A percentile compares a stretch with the other conserved stretches of the same genome.
These are phyloP conservation scores for Karalla daura DNA, from an alignment of 2,797 vertebrate species.

Conservation along the genomic window DNA sequence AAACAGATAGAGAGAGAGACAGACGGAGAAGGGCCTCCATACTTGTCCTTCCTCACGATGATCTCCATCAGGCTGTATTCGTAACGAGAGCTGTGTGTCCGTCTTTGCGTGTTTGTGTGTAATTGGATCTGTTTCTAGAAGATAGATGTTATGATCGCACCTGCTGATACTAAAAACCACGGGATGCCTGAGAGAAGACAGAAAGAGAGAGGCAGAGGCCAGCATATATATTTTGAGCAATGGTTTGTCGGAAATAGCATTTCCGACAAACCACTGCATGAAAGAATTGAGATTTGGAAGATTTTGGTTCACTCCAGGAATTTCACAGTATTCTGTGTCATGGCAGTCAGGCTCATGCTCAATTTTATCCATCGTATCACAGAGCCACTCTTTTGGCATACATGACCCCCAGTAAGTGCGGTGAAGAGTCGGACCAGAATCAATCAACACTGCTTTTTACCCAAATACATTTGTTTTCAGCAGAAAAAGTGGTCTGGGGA, in stretches of 20 bases:
- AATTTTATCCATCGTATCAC: neutral
- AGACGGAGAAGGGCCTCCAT: conserved; percentile 8
- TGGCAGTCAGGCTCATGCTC: no score
- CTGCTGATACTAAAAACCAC: conserved; percentile 46
- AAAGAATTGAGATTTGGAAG: neutral
- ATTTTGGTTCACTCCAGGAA: neutral
- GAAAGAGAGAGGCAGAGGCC: neutral
- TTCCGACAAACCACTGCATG: no score
- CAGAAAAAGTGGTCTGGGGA: no score
- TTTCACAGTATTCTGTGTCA: neutral
- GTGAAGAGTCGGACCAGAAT: no score
- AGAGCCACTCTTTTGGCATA: neutral
- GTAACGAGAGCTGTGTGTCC: conserved; percentile 26
- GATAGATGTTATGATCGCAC: conserved; percentile 62
- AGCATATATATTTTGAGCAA: no score
- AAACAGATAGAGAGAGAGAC: no score
- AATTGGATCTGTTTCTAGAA: conserved; percentile 47
- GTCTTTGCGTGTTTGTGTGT: conserved; percentile 9
- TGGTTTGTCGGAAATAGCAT: no score
- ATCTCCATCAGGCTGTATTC: conserved; percentile 18
- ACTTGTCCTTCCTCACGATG: conserved; percentile 27
- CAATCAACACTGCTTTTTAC: no score
- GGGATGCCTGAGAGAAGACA: conserved; percentile 2
- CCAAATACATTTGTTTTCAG: no score
- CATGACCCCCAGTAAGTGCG: no score